These are phyloP conservation scores for Drosophila phalerata DNA, from an alignment of 2,888 invertebrate genomes.

Conservation along the genomic window DNA sequence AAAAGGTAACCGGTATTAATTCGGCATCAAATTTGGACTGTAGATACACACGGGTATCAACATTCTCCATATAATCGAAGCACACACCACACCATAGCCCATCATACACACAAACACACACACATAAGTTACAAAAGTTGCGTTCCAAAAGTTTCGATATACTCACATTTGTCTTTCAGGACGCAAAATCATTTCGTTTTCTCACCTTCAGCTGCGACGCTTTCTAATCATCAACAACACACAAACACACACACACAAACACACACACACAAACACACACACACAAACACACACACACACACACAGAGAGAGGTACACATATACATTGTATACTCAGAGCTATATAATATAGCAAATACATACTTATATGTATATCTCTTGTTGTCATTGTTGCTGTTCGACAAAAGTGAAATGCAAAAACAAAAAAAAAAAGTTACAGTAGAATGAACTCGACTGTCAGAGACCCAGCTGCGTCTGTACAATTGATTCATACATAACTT, in stretches of 20 bases:
- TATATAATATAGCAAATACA: conserved; percentile 14
- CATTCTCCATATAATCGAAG: neutral
- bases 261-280: conserved; percentile 19
- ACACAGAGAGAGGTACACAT: neutral
- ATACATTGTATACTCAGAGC: conserved; percentile 9
- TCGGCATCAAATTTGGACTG: conserved; percentile 10
- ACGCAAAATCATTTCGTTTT: conserved; percentile 51
- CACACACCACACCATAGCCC: neutral
- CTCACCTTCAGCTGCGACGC: conserved; percentile 72
- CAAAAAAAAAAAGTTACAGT: neutral
- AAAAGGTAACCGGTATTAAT: conserved; percentile 30
- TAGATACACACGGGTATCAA: conserved; percentile 11
- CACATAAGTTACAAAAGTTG: conserved; percentile 41
- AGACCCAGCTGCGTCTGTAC: neutral
- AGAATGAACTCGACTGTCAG: neutral
- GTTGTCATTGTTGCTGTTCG: conserved; percentile 43
- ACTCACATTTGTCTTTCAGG: conserved; percentile 47
- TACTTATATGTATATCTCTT: conserved; percentile 26
- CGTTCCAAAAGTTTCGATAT: conserved; percentile 41
- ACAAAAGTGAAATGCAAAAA: conserved; percentile 4
- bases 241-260: conserved; percentile 27
- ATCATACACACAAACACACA: conserved; percentile 4
- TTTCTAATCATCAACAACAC: conserved; percentile 58
- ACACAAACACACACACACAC: conserved; percentile 19
- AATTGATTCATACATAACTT: no score